Base-by-base conservation (phyloP, 2,888 invertebrate genomes). In the Erpobdella octoculata region DNA sequence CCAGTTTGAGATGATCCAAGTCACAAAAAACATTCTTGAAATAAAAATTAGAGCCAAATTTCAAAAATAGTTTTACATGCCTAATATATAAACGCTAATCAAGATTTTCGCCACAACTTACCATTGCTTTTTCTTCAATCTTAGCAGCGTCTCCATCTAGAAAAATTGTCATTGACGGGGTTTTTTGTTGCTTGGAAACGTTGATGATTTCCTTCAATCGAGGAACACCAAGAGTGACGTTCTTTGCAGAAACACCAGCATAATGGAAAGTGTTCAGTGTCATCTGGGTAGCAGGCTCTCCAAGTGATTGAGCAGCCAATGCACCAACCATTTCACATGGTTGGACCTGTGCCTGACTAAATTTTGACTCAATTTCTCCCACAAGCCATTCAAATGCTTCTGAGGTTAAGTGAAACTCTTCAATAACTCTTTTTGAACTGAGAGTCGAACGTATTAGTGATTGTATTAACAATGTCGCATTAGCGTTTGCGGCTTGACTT, bases 241-340 rank as follows among this genome's bases (percentile, higher is more conserved):
- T 99, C 86, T 98, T 98, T 71, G 97, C 97, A 0, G 97, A 98
- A 79, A 98, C 98, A 88, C 98, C 98, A 85, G 98, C 98, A 85
- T 96, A 98, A 87, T 99, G 98, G 90, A 99, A 99, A 87, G 98
- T 99, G 85, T 99, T 98, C 83, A 98, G 86, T 74, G 83, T 83
- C 83, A 83, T 83, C 87, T 98, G 95, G 74, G 98, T 99, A 78
- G 98, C 98, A 12, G 98, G 98, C 82, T 99, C 98, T 79, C 98
- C 98, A 35, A 99, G 89, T 75, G 94, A 94, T 84, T 99, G 98
- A 1, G 98, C 98, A 67, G 98, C 98, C 76, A 99, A 84, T 0
- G 98, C 96, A 18, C 98, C 98, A 0, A 98, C 97, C 98, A 99
- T 98, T 85, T 99, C 98, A 71, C 98, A 98, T 0, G 98, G 97